Evolutionary conservation across 2,888 invertebrate species (phyloP).

Genomic region (Folsomia manolachei): DNA sequence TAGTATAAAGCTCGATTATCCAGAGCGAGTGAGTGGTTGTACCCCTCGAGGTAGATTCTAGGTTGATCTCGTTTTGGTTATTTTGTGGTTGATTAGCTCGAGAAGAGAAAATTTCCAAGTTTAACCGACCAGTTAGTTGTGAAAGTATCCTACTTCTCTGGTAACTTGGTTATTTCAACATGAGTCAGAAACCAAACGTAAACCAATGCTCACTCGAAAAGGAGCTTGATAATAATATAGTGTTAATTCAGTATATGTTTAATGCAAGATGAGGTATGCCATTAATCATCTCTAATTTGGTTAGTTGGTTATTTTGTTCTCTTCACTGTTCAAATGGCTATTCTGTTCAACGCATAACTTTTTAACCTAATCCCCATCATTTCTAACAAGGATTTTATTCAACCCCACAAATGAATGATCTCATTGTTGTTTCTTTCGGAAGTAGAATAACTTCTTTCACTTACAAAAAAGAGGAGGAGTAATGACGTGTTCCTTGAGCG

Average conservation of each 20-base stretch:
- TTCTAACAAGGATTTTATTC: too few species aligned
- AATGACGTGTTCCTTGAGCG: neutral
- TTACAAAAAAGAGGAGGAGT: neutral
- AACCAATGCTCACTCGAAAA: neutral
- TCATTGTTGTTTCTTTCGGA: neutral
- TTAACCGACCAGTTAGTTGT: too few species aligned
- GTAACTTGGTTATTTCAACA: neutral
- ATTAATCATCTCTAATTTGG: conserved; percentile 16
- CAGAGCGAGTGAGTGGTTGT: too few species aligned
- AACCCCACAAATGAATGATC: too few species aligned
- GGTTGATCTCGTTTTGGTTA: too few species aligned
- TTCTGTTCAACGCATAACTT: too few species aligned
- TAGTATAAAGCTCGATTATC: too few species aligned
- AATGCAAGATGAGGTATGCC: neutral
- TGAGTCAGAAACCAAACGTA: neutral
- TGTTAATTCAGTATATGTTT: neutral
- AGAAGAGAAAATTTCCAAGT: neutral
- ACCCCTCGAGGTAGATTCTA: too few species aligned
- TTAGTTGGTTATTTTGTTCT: conserved; percentile 9
- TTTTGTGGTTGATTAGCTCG: neutral
- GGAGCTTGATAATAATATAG: neutral
- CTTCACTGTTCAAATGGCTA: too few species aligned
- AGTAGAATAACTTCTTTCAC: neutral
- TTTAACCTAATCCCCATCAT: too few species aligned
- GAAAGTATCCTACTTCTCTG: neutral